These are phyloP conservation scores for Microcebus griseorufus DNA, from an alignment of 2,113 vertebrate species.

Conservation along the genomic window DNA sequence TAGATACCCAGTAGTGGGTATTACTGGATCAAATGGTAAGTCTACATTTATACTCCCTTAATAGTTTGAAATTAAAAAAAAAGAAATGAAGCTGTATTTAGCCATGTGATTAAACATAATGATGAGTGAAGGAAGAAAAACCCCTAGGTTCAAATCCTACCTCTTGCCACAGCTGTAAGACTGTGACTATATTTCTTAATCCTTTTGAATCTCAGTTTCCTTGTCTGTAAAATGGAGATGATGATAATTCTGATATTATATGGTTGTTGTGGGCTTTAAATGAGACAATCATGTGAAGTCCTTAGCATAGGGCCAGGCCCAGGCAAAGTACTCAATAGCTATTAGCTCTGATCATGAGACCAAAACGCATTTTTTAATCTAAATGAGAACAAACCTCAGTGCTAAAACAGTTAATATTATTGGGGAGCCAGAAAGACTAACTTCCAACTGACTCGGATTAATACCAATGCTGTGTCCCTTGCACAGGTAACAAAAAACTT, in stretches of 20 bases:
- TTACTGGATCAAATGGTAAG: too few species aligned
- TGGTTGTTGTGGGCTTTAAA: not conserved
- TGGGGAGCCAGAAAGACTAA: slow-evolving; percentile 21
- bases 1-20: too few species aligned
- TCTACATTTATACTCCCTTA: too few species aligned
- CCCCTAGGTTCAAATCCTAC: slow-evolving; percentile 23
- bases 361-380: slow-evolving; percentile 23
- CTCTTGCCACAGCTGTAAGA: not conserved
- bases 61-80: too few species aligned
- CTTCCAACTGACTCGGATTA: slow-evolving; percentile 46
- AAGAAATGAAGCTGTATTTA: too few species aligned
- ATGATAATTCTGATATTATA: not conserved
- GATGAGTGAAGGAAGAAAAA: not conserved
- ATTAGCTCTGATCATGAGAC: not conserved
- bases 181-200: not conserved
- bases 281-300: not conserved
- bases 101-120: too few species aligned
- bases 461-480: not conserved
- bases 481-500: slow-evolving; percentile 47
- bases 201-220: not conserved
- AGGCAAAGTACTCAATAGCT: slow-evolving; percentile 13
- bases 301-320: not conserved
- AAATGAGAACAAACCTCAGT: not conserved
- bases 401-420: slow-evolving; percentile 14
- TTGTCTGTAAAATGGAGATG: not conserved